These are phyloP conservation scores for Xestia ashworthii DNA, from an alignment of 2,888 invertebrate genomes.

Conservation along the genomic window DNA sequence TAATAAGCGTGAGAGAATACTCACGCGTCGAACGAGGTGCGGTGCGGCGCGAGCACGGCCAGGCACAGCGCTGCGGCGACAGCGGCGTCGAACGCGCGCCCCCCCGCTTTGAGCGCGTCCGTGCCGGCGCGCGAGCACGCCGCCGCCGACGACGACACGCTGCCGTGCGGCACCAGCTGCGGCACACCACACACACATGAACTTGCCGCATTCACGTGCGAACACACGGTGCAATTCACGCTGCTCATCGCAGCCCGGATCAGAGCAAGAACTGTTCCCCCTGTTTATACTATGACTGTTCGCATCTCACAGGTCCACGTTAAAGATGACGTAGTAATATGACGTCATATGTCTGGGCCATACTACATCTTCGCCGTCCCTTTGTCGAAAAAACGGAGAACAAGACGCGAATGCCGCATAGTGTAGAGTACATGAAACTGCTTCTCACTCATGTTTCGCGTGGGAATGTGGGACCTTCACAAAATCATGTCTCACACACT, in stretches of 20 bases:
- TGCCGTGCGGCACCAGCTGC: conserved; percentile 94
- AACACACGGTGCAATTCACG: neutral
- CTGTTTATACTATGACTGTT: too few relatives aligned
- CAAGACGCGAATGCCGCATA: neutral
- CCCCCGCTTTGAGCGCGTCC: conserved; percentile 92
- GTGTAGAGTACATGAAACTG: neutral
- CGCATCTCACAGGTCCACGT: neutral
- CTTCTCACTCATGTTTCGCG: neutral
- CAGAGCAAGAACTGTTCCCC: neutral
- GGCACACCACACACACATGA: neutral
- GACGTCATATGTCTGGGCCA: neutral
- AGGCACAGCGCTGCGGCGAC: conserved; percentile 94
- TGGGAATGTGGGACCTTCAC: neutral
- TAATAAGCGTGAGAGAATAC: conserved; percentile 63
- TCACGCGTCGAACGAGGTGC: conserved; percentile 95
- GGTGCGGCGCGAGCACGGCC: conserved; percentile 93
- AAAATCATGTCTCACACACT: neutral
- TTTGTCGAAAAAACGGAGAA: neutral
- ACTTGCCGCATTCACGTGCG: neutral
- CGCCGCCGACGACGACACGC: conserved; percentile 93
- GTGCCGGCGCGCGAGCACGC: conserved; percentile 94
- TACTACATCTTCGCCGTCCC: neutral
- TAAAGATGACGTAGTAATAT: neutral
- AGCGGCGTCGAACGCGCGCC: conserved; percentile 95
- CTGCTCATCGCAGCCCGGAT: neutral